A percentile compares a stretch with the other conserved stretches of the same genome.
Conservation (phyloP, 2,113 vertebrate species). For the Albula goreensis region DNA sequence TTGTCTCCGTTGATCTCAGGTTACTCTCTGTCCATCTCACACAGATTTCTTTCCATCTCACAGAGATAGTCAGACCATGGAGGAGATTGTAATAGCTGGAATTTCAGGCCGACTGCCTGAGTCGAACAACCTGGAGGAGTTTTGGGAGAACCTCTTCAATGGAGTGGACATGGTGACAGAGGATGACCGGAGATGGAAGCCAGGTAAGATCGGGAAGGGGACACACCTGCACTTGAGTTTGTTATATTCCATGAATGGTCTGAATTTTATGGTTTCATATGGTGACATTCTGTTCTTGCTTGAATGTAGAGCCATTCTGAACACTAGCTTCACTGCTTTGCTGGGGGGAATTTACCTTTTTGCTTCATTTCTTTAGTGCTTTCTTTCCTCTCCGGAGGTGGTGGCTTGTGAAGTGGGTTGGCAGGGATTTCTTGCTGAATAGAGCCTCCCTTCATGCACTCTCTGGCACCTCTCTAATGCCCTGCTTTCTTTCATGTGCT, state of each 20-base stretch:
- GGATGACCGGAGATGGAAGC: slow-evolving; percentile 90
- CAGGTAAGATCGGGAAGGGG: slow-evolving; percentile 70
- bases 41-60: slow-evolving; percentile 3
- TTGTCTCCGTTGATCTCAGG: no score
- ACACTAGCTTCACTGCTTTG: not conserved
- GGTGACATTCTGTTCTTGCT: not conserved
- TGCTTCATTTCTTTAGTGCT: not conserved
- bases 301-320: not conserved
- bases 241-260: not conserved
- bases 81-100: slow-evolving; percentile 91
- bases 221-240: not conserved
- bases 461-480: slow-evolving; percentile 41
- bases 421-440: slow-evolving; percentile 25
- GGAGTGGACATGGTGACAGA: slow-evolving; percentile 97
- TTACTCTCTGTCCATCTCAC: not conserved
- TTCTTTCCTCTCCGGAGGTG: not conserved
- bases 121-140: slow-evolving; percentile 88
- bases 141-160: slow-evolving; percentile 92
- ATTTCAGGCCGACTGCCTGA: slow-evolving; percentile 92
- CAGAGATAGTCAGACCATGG: slow-evolving; percentile 74
- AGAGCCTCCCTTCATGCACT: slow-evolving; percentile 26
- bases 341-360: not conserved
- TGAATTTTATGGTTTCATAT: not conserved
- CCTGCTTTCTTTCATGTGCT: slow-evolving; percentile 49
- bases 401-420: not conserved